phyloP scores from a whole-genome alignment of 2,888 invertebrate species.

The Laothoe populi region DNA sequence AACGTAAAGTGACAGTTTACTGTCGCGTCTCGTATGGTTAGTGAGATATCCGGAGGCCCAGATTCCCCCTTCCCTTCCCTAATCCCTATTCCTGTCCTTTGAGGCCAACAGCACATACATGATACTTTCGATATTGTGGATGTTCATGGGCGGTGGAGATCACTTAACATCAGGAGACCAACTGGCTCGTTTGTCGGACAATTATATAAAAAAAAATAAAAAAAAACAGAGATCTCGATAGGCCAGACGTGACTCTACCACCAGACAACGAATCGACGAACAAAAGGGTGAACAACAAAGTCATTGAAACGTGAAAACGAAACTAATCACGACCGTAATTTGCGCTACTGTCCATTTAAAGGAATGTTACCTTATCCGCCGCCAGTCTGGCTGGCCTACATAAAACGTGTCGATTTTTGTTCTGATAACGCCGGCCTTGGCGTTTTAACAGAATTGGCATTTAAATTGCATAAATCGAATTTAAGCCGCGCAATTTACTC shows the following conservation, averaged over 20 bases:
- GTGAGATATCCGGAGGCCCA: no score
- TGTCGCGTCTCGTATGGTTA: no score
- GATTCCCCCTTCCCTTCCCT: no score
- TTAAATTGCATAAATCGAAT: conserved; percentile 74
- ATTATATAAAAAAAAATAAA: no score
- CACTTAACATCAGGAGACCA: no score
- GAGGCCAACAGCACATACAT: no score
- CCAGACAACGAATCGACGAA: conserved; percentile 65
- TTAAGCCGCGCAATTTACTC: conserved; percentile 67
- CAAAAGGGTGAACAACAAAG: conserved; percentile 65
- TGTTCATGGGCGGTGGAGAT: no score
- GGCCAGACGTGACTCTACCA: conserved; percentile 56
- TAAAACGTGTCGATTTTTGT: conserved; percentile 76
- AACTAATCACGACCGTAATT: conserved; percentile 77
- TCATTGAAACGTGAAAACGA: conserved; percentile 77
- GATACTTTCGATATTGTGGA: no score
- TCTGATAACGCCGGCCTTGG: conserved; percentile 77
- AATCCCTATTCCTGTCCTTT: no score
- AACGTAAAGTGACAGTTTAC: no score
- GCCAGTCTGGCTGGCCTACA: conserved; percentile 71
- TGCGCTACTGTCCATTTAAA: conserved; percentile 71
- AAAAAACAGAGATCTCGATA: conserved; percentile 51
- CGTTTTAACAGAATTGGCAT: conserved; percentile 69
- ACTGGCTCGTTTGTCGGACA: no score
- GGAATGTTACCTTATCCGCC: conserved; percentile 68